Conservation (phyloP, 2,113 vertebrate genomes). For the Oreotragus oreotragus region DNA sequence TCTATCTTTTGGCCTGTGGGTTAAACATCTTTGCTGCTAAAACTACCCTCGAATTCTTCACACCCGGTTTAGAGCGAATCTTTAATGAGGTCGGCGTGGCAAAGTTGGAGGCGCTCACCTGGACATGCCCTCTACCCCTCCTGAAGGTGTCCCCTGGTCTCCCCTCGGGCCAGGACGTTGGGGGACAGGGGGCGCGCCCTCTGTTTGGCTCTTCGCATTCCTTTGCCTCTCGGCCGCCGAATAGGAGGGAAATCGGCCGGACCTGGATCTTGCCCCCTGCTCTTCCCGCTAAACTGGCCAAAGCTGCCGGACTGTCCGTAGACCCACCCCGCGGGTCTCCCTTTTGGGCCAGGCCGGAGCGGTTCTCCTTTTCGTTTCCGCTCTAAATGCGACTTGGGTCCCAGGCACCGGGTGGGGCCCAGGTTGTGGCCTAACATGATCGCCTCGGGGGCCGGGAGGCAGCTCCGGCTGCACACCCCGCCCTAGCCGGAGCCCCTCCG, state of each 20-base stretch:
- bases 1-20: neutral
- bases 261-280: neutral
- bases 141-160: neutral
- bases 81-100: neutral
- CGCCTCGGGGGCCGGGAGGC: neutral
- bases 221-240: neutral
- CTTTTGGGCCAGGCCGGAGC: neutral
- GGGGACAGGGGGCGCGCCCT: neutral
- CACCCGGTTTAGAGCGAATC: neutral
- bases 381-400: neutral
- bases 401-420: neutral
- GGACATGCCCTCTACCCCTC: neutral
- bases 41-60: neutral
- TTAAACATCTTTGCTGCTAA: neutral
- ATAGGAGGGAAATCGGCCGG: neutral
- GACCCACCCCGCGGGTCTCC: neutral
- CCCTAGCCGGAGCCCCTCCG: accelerated
- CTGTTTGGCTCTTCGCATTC: neutral
- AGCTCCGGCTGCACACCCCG: neutral
- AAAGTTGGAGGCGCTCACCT: neutral
- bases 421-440: neutral
- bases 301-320: neutral
- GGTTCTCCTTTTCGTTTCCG: slow-evolving; percentile 56
- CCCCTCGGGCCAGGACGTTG: neutral
- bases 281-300: neutral